A percentile compares a stretch with the other conserved stretches of the same genome.
phyloP scores from a whole-genome alignment of 1,140 invertebrate genomes.

The Phocides pigmalion region DNA sequence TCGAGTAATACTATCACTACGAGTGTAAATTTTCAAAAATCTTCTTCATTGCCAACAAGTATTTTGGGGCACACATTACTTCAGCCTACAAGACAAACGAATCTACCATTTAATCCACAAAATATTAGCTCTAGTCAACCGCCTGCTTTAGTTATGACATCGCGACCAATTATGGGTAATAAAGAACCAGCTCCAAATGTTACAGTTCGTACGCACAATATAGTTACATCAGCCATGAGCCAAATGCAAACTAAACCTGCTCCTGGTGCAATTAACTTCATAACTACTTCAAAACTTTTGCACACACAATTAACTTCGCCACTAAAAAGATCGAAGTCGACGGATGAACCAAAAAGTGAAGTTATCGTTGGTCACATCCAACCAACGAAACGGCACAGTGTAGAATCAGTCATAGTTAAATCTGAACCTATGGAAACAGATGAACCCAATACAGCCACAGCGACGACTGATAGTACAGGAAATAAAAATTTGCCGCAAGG shows the following conservation, averaged over 20 bases:
- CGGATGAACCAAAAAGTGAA: conserved; percentile 82
- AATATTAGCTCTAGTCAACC: conserved; percentile 81
- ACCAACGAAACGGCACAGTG: conserved; percentile 77
- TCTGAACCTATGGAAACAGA: conserved; percentile 81
- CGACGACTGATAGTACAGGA: conserved; percentile 42
- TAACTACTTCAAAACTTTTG: conserved; percentile 79
- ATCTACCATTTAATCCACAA: conserved; percentile 80
- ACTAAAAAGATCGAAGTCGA: conserved; percentile 82
- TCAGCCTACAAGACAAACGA: conserved; percentile 74
- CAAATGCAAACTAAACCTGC: conserved; percentile 66
- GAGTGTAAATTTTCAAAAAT: conserved; percentile 69
- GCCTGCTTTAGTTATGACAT: conserved; percentile 81
- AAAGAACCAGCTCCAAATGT: conserved; percentile 75
- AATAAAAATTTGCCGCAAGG: conserved; percentile 53
- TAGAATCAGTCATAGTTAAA: conserved; percentile 82
- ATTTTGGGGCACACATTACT: conserved; percentile 79
- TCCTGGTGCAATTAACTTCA: conserved; percentile 70
- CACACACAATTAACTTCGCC: conserved; percentile 85
- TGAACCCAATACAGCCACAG: conserved; percentile 54
- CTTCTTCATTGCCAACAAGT: conserved; percentile 70
- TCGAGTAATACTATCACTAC: conserved; percentile 72
- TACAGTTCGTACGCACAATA: conserved; percentile 72
- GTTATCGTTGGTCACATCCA: conserved; percentile 78
- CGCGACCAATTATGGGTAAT: conserved; percentile 68
- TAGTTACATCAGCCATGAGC: conserved; percentile 62